Evolutionary conservation across 1,140 invertebrate species (phyloP).

Genomic region (Alviniconcha marisindica): DNA sequence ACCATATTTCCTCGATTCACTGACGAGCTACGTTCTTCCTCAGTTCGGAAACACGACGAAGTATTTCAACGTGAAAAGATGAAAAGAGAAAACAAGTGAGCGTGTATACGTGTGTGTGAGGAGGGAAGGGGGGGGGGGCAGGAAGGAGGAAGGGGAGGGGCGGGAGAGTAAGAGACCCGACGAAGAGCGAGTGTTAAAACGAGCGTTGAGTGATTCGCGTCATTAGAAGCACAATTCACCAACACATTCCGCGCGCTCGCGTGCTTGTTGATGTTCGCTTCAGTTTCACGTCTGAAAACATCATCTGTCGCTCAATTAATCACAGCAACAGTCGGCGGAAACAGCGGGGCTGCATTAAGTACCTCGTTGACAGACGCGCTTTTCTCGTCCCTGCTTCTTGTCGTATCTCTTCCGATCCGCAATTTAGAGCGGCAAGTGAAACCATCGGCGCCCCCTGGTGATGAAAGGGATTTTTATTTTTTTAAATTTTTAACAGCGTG

Average conservation of each 20-base stretch:
- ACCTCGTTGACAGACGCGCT: constrained; percentile 6
- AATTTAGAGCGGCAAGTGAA: constrained; percentile 29
- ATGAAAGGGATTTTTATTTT: not conserved
- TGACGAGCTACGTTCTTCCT: too few relatives aligned
- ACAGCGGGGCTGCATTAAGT: not conserved
- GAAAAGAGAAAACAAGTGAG: too few relatives aligned
- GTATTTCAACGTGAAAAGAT: too few relatives aligned
- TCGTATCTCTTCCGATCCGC: constrained; percentile 22
- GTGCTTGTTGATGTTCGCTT: constrained; percentile 29
- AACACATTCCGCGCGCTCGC: constrained; percentile 19
- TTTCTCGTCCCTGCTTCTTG: not conserved
- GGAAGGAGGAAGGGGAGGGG: too few relatives aligned
- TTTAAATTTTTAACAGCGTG: not conserved
- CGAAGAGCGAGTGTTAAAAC: constrained; percentile 25
- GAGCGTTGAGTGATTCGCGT: constrained; percentile 25
- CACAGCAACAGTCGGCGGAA: not conserved
- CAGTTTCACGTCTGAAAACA: constrained; percentile 21
- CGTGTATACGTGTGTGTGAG: too few relatives aligned
- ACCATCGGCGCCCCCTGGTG: constrained; percentile 26
- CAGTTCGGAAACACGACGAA: too few relatives aligned
- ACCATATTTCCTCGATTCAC: too few relatives aligned
- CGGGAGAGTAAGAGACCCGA: too few relatives aligned
- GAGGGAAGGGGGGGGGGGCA: too few relatives aligned
- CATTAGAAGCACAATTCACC: constrained; percentile 25
- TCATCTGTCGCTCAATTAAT: constrained; percentile 32